Percentiles rank a stretch among this genome's conserved stretches.
These are phyloP conservation scores for Enchytraeus crypticus DNA, from an alignment of 2,888 invertebrate genomes.

Conservation along the genomic window DNA sequence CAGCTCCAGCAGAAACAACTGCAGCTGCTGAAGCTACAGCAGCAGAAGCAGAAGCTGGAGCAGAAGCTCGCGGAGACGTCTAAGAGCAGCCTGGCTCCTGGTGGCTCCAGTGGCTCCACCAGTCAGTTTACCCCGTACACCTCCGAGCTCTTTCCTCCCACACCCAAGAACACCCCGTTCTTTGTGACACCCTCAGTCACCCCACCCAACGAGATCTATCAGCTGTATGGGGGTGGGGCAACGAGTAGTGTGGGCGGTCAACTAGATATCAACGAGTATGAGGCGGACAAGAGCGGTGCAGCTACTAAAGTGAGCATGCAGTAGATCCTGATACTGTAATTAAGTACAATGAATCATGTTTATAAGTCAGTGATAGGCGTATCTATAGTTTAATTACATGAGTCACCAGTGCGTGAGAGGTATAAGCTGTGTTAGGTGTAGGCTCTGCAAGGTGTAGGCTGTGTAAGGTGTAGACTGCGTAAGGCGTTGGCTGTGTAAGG, in stretches of 20 bases:
- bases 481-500: too few relatives aligned
- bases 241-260: neutral
- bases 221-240: constrained; percentile 3
- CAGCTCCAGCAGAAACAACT: constrained; percentile 30
- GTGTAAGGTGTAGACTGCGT: too few relatives aligned
- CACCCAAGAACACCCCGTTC: constrained; percentile 48
- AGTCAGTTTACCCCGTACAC: constrained; percentile 25
- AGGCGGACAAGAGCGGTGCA: too few relatives aligned
- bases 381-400: too few relatives aligned
- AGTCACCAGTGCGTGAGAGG: too few relatives aligned
- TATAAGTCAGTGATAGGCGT: too few relatives aligned
- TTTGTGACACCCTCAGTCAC: constrained; percentile 43
- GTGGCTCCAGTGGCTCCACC: neutral
- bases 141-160: constrained; percentile 38
- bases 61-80: constrained; percentile 36
- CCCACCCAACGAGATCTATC: constrained; percentile 32
- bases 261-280: constrained; percentile 8
- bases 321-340: too few relatives aligned
- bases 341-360: too few relatives aligned
- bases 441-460: too few relatives aligned
- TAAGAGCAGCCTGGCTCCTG: constrained; percentile 6
- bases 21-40: constrained; percentile 35
- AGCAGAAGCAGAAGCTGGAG: constrained; percentile 30
- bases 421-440: too few relatives aligned
- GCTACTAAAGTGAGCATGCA: too few relatives aligned